A percentile compares a stretch with the other conserved stretches of the same genome.
These are phyloP conservation scores for Macrotis lagotis DNA, from an alignment of 2,113 vertebrate species.

Conservation along the genomic window DNA sequence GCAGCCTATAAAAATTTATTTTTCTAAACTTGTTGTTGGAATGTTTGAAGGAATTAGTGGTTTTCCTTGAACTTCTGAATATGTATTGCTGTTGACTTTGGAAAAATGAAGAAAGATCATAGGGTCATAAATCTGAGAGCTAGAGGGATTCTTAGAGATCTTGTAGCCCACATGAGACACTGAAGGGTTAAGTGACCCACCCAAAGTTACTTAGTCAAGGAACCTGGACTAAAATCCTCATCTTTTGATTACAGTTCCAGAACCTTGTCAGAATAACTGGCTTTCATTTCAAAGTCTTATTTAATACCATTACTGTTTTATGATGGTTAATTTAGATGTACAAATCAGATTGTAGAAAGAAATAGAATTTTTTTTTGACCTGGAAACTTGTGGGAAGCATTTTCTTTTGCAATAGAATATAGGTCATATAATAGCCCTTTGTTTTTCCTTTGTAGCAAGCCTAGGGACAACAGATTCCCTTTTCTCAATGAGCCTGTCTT, in stretches of 20 bases:
- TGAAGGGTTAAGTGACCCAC: background rate
- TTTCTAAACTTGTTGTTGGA: background rate
- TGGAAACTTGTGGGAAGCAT: background rate
- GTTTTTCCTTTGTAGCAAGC: conserved; percentile 34
- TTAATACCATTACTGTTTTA: conserved; percentile 10
- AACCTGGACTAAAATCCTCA: background rate
- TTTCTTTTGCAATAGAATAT: background rate
- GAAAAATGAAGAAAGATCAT: background rate
- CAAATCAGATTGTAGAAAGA: background rate
- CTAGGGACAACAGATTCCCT: background rate
- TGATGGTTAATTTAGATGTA: conserved; percentile 4
- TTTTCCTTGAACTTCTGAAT: background rate
- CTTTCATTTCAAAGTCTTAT: background rate
- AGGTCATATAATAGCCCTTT: background rate
- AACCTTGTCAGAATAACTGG: background rate
- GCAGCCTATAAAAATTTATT: background rate
- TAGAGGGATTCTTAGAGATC: background rate
- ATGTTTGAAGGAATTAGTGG: background rate
- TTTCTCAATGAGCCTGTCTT: background rate
- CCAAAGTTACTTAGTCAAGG: background rate
- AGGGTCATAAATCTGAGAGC: background rate
- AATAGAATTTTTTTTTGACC: conserved; percentile 8
- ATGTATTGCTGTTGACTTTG: background rate
- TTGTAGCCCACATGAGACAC: background rate
- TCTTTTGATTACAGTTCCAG: background rate